Evolutionary conservation across 37 sponge, comb jelly and placozoan species (phyloP).

Genomic region (Haliclona indistincta): DNA sequence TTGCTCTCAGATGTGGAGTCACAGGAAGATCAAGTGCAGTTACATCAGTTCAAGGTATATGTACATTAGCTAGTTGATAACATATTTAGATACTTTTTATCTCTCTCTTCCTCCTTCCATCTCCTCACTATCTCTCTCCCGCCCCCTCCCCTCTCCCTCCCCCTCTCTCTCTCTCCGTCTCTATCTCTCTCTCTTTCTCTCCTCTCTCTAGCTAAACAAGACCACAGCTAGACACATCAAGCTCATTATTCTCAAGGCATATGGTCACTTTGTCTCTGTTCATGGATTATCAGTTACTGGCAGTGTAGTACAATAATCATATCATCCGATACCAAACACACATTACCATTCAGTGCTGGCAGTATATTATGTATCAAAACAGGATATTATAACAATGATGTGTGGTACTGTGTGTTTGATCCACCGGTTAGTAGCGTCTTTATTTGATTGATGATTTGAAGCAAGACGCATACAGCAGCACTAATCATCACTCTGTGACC

Average conservation of each 20-base stretch:
- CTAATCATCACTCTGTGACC: too few species aligned
- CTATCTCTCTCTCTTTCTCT: neutral
- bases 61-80: neutral
- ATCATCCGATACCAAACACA: neutral
- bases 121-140: neutral
- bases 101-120: neutral
- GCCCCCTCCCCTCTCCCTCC: too few species aligned
- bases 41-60: conserved; percentile 43
- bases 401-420: too few species aligned
- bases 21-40: conserved; percentile 45
- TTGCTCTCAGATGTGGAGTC: conserved; percentile 32
- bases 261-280: conserved; percentile 71
- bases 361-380: too few species aligned
- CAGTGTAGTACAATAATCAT: neutral
- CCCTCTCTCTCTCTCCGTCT: neutral
- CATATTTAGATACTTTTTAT: conserved; percentile 1
- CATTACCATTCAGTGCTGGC: too few species aligned
- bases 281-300: conserved; percentile 41
- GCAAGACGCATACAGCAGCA: too few species aligned
- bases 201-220: neutral
- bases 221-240: conserved; percentile 33
- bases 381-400: too few species aligned
- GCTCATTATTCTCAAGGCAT: conserved; percentile 40
- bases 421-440: too few species aligned
- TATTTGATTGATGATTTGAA: too few species aligned